Evolutionary conservation across 2,888 invertebrate genomes (phyloP).

Genomic region (Nipponacmea schrenckii): DNA sequence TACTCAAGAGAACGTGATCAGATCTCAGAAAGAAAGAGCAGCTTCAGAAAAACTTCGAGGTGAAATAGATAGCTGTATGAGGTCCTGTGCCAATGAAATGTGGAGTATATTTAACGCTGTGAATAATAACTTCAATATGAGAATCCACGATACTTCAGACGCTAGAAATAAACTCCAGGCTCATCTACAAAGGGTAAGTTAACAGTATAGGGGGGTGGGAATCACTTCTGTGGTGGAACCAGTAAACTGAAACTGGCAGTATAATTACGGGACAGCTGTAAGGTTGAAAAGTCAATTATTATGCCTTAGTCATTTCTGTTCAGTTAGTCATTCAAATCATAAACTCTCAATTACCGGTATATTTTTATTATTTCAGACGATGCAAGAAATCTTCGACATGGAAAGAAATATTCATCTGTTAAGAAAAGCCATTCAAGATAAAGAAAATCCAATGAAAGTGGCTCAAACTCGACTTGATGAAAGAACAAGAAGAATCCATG

Average conservation of each 20-base stretch:
- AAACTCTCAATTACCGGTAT: no score
- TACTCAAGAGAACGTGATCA: conserved; percentile 64
- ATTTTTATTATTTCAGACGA: conserved; percentile 73
- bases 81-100: conserved; percentile 64
- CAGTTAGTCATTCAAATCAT: no score
- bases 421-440: conserved; percentile 89
- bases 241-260: no score
- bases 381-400: conserved; percentile 91
- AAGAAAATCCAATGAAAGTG: conserved; percentile 71
- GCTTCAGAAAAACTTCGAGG: conserved; percentile 61
- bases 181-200: conserved; percentile 62
- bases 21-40: conserved; percentile 65
- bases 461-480: conserved; percentile 88
- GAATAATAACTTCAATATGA: conserved; percentile 62
- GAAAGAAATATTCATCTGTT: conserved; percentile 89
- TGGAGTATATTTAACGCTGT: conserved; percentile 66
- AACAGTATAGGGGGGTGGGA: no score
- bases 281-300: no score
- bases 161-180: conserved; percentile 65
- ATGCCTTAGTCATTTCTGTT: no score
- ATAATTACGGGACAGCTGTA: no score
- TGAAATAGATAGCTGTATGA: conserved; percentile 60
- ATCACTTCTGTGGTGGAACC: no score
- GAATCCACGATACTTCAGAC: conserved; percentile 62
- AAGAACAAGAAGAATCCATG: conserved; percentile 84